These are phyloP conservation scores for Echeneis naucrates DNA, from an alignment of 2,797 vertebrate genomes.

Conservation along the genomic window DNA sequence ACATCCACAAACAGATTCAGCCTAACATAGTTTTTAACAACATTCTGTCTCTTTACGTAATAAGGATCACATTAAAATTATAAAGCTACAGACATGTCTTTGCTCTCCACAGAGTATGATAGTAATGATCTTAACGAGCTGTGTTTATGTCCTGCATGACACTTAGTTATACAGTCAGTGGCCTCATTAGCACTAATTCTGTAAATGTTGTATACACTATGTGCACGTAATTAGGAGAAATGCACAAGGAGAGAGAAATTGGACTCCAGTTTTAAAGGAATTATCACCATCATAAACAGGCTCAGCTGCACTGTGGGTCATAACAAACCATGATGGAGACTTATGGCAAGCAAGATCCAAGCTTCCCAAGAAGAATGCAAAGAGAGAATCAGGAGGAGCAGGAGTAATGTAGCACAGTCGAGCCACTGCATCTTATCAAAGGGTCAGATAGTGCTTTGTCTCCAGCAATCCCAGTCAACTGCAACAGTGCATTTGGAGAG, in stretches of 20 bases:
- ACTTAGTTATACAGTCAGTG: constrained; percentile 67
- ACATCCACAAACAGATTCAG: background rate
- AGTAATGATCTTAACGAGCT: constrained; percentile 73
- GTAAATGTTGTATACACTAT: constrained; percentile 62
- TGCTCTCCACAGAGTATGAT: constrained; percentile 35
- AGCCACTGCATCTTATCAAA: constrained; percentile 56
- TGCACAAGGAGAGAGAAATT: constrained; percentile 9
- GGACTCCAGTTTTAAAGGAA: constrained; percentile 39
- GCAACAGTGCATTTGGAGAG: constrained; percentile 52
- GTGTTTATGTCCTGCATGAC: constrained; percentile 69
- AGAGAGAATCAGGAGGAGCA: constrained; percentile 25
- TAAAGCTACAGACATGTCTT: constrained; percentile 21
- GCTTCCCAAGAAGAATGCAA: constrained; percentile 15
- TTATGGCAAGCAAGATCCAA: constrained; percentile 42
- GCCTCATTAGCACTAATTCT: constrained; percentile 76
- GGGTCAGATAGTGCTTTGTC: constrained; percentile 36
- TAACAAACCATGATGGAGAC: constrained; percentile 41
- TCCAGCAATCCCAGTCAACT: constrained; percentile 47
- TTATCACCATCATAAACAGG: constrained; percentile 58
- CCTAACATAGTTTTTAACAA: constrained; percentile 6
- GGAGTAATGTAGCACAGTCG: constrained; percentile 13
- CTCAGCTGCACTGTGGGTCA: constrained; percentile 46
- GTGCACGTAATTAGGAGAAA: constrained; percentile 67
- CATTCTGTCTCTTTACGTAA: background rate
- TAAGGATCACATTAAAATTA: constrained; percentile 23